Evolutionary conservation across 2,888 invertebrate species (phyloP), one percentile per base, ranked within the genome.

Genomic region (Nycteola revayana): DNA sequence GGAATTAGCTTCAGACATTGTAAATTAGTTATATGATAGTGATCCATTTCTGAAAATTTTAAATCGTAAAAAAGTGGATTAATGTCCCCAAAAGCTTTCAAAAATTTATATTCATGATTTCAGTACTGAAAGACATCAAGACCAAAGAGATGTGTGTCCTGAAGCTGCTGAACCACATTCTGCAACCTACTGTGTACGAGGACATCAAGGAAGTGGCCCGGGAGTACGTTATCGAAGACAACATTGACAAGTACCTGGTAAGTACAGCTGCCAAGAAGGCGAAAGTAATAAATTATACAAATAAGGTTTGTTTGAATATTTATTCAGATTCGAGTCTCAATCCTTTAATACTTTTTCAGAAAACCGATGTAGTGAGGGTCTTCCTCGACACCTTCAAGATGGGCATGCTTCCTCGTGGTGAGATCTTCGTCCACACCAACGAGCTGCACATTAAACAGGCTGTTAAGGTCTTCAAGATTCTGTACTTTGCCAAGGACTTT

Each of bases 401-500:
- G 62, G 92, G 91, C 22, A 82, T 91, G 64, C 82, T 94, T 14
- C 92, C 92, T 0, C 81, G 80, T 25, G 81, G 81, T 4, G 88
- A 92, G 45, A 80, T 91, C 7, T 94, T 92, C 85, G 91, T 92
- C 9, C 84, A 90, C 64, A 90, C 90, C 64, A 85, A 92, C 65
- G 84, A 90, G 32, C 76, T 86, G 22, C 92, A 94, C 47, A 85
- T 92, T 40, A 80, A 90, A 31, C 91, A 94, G 67, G 92, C 91
- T 24, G 78, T 92, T 36, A 83, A 88, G 30, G 85, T 93, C 18
- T 92, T 92, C 81, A 91, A 91, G 57, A 71, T 93, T 30, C 76
- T 94, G 40, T 91, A 91, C 83, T 91, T 91, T 62, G 92, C 93
- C 32, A 92, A 92, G 72, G 92, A 93, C 80, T 94, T 91, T 72